These are phyloP conservation scores for Mythimna pallens DNA, from an alignment of 2,888 invertebrate species.

Conservation along the genomic window DNA sequence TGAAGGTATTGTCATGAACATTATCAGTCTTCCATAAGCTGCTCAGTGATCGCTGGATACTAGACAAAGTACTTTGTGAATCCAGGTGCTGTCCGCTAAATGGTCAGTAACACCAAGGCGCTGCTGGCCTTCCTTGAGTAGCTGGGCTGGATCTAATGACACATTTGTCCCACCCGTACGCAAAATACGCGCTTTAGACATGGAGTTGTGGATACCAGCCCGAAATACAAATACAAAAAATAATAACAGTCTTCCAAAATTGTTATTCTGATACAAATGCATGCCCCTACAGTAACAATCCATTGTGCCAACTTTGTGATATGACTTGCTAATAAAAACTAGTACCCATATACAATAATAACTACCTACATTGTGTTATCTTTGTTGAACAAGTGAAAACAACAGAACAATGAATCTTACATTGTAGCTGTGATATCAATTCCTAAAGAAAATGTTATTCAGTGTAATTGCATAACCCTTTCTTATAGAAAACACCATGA, in stretches of 20 bases:
- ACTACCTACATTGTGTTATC: conserved; percentile 28
- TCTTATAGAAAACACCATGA: conserved; percentile 54
- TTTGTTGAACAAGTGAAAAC: conserved; percentile 44
- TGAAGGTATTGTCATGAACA: conserved; percentile 1
- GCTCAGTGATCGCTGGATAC: too few relatives aligned
- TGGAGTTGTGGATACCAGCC: too few relatives aligned
- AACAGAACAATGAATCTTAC: conserved; percentile 47
- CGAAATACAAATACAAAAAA: too few relatives aligned
- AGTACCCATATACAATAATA: conserved; percentile 4
- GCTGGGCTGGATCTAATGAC: too few relatives aligned
- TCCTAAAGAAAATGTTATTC: conserved; percentile 31
- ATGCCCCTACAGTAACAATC: conserved; percentile 10
- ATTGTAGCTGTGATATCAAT: conserved; percentile 30
- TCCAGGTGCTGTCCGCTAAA: too few relatives aligned
- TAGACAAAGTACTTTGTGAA: too few relatives aligned
- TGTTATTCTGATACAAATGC: conserved; percentile 24
- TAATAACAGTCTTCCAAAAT: conserved; percentile 2
- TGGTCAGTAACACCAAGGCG: too few relatives aligned
- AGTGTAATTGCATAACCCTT: conserved; percentile 38
- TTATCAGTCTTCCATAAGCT: background rate
- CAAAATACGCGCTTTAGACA: too few relatives aligned
- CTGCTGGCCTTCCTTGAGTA: too few relatives aligned
- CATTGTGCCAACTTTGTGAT: conserved; percentile 42
- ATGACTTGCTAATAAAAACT: conserved; percentile 42
- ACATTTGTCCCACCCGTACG: too few relatives aligned